Evolutionary conservation across 2,888 invertebrate species (phyloP).

Genomic region (Tenodera sinensis): DNA sequence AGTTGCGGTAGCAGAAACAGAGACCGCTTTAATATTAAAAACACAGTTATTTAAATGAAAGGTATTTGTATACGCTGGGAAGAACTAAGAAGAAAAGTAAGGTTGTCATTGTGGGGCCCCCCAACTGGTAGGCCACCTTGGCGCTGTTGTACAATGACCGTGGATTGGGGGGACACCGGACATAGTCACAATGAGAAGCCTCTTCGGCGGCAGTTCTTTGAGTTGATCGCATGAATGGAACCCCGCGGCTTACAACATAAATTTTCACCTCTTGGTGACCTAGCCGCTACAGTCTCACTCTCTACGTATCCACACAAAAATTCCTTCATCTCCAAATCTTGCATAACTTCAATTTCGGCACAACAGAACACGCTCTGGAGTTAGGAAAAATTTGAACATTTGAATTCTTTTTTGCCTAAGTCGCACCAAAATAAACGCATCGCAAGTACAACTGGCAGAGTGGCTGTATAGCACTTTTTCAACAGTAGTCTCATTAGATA

Average conservation of each 20-base stretch:
- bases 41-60: neutral
- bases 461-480: no score
- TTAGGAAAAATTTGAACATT: no score
- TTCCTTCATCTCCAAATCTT: neutral
- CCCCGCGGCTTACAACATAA: constrained; percentile 16
- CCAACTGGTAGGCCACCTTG: constrained; percentile 10
- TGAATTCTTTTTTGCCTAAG: no score
- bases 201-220: neutral
- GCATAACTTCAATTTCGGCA: neutral
- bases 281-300: neutral
- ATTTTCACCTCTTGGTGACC: constrained; percentile 14
- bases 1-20: neutral
- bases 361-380: neutral
- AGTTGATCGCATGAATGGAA: neutral
- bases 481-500: no score
- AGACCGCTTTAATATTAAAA: neutral
- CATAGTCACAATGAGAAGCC: neutral
- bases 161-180: neutral
- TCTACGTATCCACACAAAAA: neutral
- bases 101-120: neutral
- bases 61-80: neutral
- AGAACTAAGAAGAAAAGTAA: neutral
- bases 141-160: constrained; percentile 12
- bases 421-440: no score
- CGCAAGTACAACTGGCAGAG: no score